A percentile compares a stretch with the other conserved stretches of the same genome.
Conservation (phyloP, 2,797 vertebrate species). For the Australoheros facetus region DNA sequence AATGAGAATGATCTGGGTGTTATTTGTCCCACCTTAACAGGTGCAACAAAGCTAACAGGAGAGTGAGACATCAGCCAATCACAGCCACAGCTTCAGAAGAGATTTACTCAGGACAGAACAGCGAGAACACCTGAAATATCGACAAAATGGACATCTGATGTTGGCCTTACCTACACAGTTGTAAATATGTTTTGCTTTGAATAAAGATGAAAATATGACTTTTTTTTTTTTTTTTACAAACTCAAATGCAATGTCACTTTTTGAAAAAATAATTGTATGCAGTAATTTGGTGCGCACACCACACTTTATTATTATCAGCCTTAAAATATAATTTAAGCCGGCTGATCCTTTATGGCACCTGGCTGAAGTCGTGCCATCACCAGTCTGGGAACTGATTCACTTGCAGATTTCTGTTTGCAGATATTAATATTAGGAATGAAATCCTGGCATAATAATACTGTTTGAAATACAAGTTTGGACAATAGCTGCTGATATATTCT, state of each 20-base stretch:
- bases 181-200: neutral
- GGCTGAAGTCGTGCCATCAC: neutral
- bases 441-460: no score
- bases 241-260: neutral
- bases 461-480: no score
- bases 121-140: neutral
- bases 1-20: neutral
- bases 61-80: slow-evolving; percentile 2
- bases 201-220: no score
- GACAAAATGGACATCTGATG: neutral
- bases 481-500: no score
- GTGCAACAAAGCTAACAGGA: neutral
- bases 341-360: no score
- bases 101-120: neutral
- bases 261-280: neutral
- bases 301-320: neutral
- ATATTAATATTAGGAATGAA: neutral
- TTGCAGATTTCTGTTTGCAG: neutral
- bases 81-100: neutral
- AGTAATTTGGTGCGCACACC: neutral
- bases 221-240: no score
- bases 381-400: neutral
- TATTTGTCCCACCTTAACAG: slow-evolving; percentile 2
- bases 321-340: neutral
- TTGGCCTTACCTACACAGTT: neutral